phyloP scores from a whole-genome alignment of 1,140 invertebrate species.

The Lanistes nyassanus region DNA sequence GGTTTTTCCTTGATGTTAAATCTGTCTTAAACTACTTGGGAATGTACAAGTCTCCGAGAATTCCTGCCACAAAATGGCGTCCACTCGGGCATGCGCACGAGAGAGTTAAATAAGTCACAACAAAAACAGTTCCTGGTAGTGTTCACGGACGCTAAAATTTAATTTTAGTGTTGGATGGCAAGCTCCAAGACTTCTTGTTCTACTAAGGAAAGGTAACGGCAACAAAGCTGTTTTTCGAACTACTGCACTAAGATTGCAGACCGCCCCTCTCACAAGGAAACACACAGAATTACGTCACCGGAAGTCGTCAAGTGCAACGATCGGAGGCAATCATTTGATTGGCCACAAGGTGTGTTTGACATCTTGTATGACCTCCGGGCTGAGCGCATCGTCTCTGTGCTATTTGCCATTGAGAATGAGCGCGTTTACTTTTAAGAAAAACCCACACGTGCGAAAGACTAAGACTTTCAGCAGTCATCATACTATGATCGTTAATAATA shows the following conservation, averaged over 20 bases:
- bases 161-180: neutral
- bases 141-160: neutral
- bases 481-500: too few species aligned
- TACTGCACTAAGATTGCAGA: neutral
- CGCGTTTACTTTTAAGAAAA: too few species aligned
- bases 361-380: too few species aligned
- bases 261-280: constrained; percentile 15
- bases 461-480: too few species aligned
- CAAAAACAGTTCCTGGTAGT: constrained; percentile 28
- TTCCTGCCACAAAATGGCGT: constrained; percentile 38
- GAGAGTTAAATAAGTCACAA: constrained; percentile 19
- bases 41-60: constrained; percentile 21
- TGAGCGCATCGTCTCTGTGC: too few species aligned
- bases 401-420: too few species aligned
- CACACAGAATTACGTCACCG: constrained; percentile 45
- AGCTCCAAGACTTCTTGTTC: neutral
- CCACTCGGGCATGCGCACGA: constrained; percentile 41
- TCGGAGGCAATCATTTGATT: constrained; percentile 29
- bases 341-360: constrained; percentile 16
- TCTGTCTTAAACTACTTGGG: neutral
- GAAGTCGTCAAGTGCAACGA: constrained; percentile 30
- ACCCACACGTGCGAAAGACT: too few species aligned
- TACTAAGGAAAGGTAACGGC: neutral
- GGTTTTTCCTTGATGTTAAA: constrained; percentile 21
- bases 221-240: neutral